A percentile compares a stretch with the other conserved stretches of the same genome.
Conservation (phyloP, 2,888 invertebrate species). For the Lathronympha strigana region DNA sequence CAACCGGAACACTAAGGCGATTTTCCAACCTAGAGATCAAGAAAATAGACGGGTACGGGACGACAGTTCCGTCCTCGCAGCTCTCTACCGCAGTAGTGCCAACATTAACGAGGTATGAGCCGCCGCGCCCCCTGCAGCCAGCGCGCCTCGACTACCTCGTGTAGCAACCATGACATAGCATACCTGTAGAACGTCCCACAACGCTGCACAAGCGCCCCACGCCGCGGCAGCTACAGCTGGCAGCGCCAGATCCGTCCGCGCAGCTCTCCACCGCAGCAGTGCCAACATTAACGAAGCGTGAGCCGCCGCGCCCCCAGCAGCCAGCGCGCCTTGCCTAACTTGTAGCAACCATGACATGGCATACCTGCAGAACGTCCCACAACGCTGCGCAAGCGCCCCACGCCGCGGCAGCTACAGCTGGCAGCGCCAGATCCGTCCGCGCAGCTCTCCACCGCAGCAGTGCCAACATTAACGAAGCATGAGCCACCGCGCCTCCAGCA, state of each 20-base stretch:
- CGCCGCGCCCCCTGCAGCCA: no score
- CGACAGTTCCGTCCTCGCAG: no score
- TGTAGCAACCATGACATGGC: not conserved
- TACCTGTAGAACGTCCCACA: constrained; percentile 90
- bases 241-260: constrained; percentile 90
- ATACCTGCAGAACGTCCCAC: constrained; percentile 89
- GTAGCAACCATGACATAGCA: not conserved
- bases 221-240: constrained; percentile 93
- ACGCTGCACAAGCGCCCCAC: constrained; percentile 94
- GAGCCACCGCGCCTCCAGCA: no score
- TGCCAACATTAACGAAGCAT: no score
- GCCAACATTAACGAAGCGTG: constrained; percentile 91
- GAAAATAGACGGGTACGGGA: no score
- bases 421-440: no score
- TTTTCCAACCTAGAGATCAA: no score
- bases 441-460: no score
- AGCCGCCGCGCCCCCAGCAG: constrained; percentile 92
- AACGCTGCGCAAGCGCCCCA: constrained; percentile 95
- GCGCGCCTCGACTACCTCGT: not conserved
- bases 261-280: constrained; percentile 91
- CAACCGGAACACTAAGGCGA: no score
- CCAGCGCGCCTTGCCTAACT: constrained; percentile 89
- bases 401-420: constrained; percentile 92
- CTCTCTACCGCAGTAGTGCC: no score
- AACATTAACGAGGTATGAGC: no score